Evolutionary conservation across 2,888 invertebrate genomes (phyloP).

Genomic region (Allophyes oxyacanthae): DNA sequence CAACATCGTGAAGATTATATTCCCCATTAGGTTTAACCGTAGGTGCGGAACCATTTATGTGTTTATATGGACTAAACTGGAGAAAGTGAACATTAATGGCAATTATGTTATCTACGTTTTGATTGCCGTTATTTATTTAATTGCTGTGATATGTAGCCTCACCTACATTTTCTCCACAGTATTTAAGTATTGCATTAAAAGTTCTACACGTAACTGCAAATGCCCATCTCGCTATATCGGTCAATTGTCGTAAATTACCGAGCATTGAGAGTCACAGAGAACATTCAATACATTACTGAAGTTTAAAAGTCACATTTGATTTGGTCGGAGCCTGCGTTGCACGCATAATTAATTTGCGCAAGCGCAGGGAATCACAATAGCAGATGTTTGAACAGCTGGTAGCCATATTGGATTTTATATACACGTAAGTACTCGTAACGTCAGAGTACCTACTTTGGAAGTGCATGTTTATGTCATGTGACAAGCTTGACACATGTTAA

Average conservation of each 20-base stretch:
- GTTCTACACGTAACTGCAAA: slow-evolving; percentile 58
- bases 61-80: slow-evolving; percentile 21
- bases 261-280: slow-evolving; percentile 36
- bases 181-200: slow-evolving; percentile 51
- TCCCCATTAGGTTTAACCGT: slow-evolving; percentile 26
- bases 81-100: slow-evolving; percentile 51
- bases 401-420: slow-evolving; percentile 70
- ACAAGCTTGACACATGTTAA: slow-evolving; percentile 55
- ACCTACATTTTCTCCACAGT: slow-evolving; percentile 54
- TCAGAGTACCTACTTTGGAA: slow-evolving; percentile 59
- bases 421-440: slow-evolving; percentile 63
- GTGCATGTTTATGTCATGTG: slow-evolving; percentile 60
- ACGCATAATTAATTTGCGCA: slow-evolving; percentile 77
- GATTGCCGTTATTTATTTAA: slow-evolving; percentile 56
- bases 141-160: slow-evolving; percentile 56
- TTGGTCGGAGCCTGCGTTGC: slow-evolving; percentile 66
- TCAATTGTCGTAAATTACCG: slow-evolving; percentile 61
- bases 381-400: slow-evolving; percentile 79
- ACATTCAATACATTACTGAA: slow-evolving; percentile 59
- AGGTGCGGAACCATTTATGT: slow-evolving; percentile 48
- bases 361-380: slow-evolving; percentile 78
- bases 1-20: slow-evolving; percentile 44
- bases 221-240: slow-evolving; percentile 54
- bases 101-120: slow-evolving; percentile 50
- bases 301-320: slow-evolving; percentile 58